Conservation (phyloP, 2,888 invertebrate genomes). For the Xanthorhoe designata region DNA sequence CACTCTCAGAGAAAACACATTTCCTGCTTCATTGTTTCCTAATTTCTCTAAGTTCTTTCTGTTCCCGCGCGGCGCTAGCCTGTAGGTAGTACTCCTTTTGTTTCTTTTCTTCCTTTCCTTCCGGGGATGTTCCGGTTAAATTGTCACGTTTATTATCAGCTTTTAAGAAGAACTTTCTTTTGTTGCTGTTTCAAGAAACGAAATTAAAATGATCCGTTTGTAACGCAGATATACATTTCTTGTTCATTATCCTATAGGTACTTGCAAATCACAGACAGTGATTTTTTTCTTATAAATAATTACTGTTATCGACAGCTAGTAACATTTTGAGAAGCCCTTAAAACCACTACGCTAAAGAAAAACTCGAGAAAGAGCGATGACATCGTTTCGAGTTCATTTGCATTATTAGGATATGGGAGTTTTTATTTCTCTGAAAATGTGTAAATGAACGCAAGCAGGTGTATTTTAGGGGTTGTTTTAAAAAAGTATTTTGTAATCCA, state of each 20-base stretch:
- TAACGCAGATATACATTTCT: not conserved
- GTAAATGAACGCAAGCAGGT: constrained; percentile 6
- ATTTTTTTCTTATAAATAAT: not conserved
- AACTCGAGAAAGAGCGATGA: no score
- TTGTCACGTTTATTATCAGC: constrained; percentile 74
- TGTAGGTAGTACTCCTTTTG: constrained; percentile 61
- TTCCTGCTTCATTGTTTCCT: constrained; percentile 78
- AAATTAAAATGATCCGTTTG: constrained; percentile 48
- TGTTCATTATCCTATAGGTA: constrained; percentile 15
- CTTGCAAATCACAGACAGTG: not conserved
- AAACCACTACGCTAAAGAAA: not conserved
- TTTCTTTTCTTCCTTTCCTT: constrained; percentile 71
- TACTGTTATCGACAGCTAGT: not conserved
- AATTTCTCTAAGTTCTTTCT: constrained; percentile 76
- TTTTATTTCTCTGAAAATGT: not conserved
- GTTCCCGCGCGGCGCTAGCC: constrained; percentile 44
- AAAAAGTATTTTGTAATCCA: constrained; percentile 41
- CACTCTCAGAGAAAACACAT: constrained; percentile 67
- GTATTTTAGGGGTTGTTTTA: constrained; percentile 21
- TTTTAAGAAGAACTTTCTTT: constrained; percentile 52
- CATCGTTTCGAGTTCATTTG: not conserved
- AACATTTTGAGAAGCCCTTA: not conserved
- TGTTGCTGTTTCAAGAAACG: constrained; percentile 43
- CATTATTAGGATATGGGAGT: not conserved
- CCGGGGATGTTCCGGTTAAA: constrained; percentile 72